Conservation (phyloP, 2,888 invertebrate species). For the Sacculina carcini region DNA sequence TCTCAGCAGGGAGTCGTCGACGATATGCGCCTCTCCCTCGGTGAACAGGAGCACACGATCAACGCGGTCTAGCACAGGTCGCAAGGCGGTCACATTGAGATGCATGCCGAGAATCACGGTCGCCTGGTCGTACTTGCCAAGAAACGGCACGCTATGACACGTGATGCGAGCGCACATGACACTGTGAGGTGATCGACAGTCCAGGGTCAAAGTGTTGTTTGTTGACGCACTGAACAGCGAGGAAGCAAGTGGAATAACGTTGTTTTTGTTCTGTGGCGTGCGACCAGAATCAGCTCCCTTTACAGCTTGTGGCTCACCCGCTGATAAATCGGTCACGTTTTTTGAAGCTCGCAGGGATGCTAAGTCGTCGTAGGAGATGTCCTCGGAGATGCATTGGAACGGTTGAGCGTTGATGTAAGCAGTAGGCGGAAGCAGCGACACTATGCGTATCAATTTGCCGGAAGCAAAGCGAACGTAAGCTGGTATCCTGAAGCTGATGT, state of each 20-base stretch:
- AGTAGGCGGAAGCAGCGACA: not conserved
- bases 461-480: not conserved
- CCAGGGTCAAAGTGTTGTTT: not conserved
- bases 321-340: no score
- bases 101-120: not conserved
- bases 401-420: not conserved
- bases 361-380: not conserved
- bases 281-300: not conserved
- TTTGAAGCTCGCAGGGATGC: not conserved
- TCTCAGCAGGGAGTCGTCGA: not conserved
- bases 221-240: no score
- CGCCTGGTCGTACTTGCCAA: not conserved
- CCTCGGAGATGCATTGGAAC: not conserved
- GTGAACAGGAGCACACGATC: not conserved
- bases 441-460: not conserved
- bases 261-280: not conserved
- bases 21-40: not conserved
- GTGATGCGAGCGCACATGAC: not conserved
- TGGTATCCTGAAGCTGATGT: not conserved
- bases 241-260: no score
- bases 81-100: not conserved
- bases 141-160: not conserved
- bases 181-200: not conserved
- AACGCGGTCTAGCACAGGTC: not conserved
- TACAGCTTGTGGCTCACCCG: not conserved